phyloP scores from a whole-genome alignment of 2,113 vertebrate genomes.

The Lanius ludovicianus region DNA sequence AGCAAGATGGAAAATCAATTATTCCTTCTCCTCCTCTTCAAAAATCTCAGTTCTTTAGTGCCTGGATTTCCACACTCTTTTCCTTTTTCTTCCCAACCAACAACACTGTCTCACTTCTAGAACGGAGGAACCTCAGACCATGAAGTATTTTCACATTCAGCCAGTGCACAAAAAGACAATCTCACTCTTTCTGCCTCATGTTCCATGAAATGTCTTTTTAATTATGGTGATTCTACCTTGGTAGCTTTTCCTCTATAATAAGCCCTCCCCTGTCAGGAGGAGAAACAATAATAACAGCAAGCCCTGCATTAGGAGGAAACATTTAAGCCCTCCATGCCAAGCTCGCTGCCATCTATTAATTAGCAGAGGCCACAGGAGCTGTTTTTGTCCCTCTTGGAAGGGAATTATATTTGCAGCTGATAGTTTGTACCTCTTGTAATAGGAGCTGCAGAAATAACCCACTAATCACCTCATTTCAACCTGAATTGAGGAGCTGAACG shows the following conservation, averaged over 20 bases:
- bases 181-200: background rate
- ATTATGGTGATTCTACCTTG: constrained; percentile 6
- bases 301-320: background rate
- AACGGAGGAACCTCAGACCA: background rate
- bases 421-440: background rate
- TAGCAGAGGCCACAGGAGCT: constrained; percentile 11
- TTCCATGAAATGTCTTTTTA: constrained; percentile 32
- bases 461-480: constrained; percentile 8
- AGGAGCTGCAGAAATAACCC: constrained; percentile 15
- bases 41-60: background rate
- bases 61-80: background rate
- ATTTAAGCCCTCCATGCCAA: background rate
- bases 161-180: background rate
- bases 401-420: background rate
- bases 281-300: constrained; percentile 5
- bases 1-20: background rate
- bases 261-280: background rate
- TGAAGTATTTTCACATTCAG: background rate
- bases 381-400: background rate
- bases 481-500: background rate
- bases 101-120: background rate
- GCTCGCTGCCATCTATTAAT: constrained; percentile 19
- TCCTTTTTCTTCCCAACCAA: background rate
- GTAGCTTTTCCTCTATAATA: background rate
- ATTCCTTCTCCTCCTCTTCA: background rate